Percentiles rank a stretch among this genome's conserved stretches.
Evolutionary conservation across 2,888 invertebrate species (phyloP).

Genomic region (Artemia sinica): DNA sequence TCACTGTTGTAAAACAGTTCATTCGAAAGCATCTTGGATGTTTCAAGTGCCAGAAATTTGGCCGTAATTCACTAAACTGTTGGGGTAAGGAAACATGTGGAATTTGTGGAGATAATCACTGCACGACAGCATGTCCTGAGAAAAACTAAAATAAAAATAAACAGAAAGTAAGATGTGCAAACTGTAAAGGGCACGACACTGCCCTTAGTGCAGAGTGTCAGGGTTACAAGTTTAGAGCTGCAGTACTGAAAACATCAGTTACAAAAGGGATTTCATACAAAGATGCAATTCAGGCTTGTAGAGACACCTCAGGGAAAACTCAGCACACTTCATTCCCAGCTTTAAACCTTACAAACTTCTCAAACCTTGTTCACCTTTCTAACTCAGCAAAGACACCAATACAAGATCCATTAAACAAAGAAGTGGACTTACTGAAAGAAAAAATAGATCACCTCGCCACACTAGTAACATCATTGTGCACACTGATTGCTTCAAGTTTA

Average conservation of each 20-base stretch:
- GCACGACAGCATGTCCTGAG: not conserved
- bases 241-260: not conserved
- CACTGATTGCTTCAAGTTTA: not conserved
- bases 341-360: no score
- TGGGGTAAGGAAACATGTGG: not conserved
- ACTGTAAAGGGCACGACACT: not conserved
- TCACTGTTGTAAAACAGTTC: not conserved
- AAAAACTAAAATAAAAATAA: not conserved
- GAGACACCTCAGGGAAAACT: not conserved
- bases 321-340: not conserved
- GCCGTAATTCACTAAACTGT: not conserved
- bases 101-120: not conserved
- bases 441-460: not conserved
- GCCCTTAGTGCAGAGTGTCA: not conserved
- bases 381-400: not conserved
- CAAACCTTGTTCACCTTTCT: not conserved
- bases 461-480: not conserved
- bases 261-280: not conserved
- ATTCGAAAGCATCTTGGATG: not conserved
- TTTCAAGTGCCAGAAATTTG: constrained; percentile 1
- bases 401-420: not conserved
- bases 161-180: not conserved
- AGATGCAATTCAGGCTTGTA: not conserved
- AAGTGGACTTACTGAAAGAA: constrained; percentile 7
- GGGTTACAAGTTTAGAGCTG: not conserved